Percentiles rank a stretch among this genome's conserved stretches.
These are phyloP conservation scores for Anomalospiza imberbis DNA, from an alignment of 2,797 vertebrate species.

Conservation along the genomic window DNA sequence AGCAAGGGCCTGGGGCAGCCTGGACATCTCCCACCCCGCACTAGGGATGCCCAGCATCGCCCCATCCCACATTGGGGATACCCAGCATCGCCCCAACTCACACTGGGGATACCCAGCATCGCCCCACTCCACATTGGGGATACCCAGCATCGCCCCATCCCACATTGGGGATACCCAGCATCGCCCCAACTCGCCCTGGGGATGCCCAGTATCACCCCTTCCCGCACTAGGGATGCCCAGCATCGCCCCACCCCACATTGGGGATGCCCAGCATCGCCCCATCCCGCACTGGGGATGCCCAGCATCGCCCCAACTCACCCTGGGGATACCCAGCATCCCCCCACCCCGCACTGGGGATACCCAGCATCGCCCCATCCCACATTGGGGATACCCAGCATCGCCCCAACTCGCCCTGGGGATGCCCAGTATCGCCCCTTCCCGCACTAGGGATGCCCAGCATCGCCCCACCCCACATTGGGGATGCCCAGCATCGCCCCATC, in stretches of 20 bases:
- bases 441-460: neutral
- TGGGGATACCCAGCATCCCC: neutral
- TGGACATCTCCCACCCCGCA: fast-evolving
- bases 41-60: neutral
- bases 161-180: no score
- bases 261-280: no score
- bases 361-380: neutral
- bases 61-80: neutral
- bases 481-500: neutral
- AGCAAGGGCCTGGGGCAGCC: fast-evolving
- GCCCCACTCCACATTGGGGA: neutral
- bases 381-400: neutral
- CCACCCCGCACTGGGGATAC: fast-evolving
- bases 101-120: neutral
- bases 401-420: fast-evolving
- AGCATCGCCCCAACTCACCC: fast-evolving
- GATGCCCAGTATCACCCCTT: no score
- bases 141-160: no score
- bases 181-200: no score
- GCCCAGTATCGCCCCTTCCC: no score
- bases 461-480: neutral
- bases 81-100: neutral
- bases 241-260: no score
- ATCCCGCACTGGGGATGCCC: no score
- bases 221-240: no score